Evolutionary conservation across 53 echinoderm and acorn worm species (phyloP).

Genomic region (Patiria pectinifera): DNA sequence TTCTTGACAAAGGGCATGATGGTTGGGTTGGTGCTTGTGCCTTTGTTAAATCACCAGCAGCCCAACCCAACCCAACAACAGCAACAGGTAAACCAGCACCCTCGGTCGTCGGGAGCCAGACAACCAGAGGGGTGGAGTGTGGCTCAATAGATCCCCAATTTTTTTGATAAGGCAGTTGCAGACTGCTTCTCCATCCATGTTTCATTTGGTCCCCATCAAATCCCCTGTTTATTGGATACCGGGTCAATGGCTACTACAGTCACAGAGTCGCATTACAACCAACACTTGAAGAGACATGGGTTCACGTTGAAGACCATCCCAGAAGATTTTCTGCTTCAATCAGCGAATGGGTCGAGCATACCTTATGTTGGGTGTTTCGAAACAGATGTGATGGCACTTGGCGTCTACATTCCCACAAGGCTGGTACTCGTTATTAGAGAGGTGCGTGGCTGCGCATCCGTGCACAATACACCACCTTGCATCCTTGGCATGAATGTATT

Average conservation of each 20-base stretch:
- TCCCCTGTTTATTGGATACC: constrained; percentile 12
- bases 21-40: no score
- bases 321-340: not conserved
- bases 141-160: constrained; percentile 4
- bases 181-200: not conserved
- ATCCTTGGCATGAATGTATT: constrained; percentile 31
- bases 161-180: not conserved
- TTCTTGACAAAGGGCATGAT: no score
- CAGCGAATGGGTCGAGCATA: constrained; percentile 5
- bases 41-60: no score
- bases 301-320: not conserved
- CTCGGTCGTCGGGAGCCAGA: constrained; percentile 26
- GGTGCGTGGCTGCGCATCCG: not conserved
- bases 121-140: constrained; percentile 1
- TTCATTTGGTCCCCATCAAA: not conserved
- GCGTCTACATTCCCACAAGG: not conserved
- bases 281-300: not conserved
- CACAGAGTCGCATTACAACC: not conserved
- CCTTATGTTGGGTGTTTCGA: constrained; percentile 5
- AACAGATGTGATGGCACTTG: not conserved
- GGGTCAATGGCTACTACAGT: constrained; percentile 30
- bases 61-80: no score
- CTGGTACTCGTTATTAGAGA: not conserved
- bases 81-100: constrained; percentile 25
- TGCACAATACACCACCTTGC: not conserved